A percentile compares a stretch with the other conserved stretches of the same genome.
phyloP scores from a whole-genome alignment of 2,113 vertebrate species.

The Macaca fascicularis region DNA sequence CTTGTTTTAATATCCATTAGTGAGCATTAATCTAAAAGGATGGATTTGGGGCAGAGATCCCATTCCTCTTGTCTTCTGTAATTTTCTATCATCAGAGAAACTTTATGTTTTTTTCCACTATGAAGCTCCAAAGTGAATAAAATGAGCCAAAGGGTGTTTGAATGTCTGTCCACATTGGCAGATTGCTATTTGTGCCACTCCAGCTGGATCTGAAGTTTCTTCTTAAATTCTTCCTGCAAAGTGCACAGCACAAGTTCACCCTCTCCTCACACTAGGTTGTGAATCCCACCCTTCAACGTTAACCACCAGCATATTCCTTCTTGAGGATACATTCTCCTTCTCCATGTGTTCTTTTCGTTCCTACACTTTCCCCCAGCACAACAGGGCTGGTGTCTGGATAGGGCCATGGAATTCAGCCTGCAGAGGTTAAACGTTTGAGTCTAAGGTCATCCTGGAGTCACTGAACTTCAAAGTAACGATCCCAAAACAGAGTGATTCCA shows the following conservation, averaged over 20 bases:
- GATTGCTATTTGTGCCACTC: conserved; percentile 53
- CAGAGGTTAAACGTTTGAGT: neutral
- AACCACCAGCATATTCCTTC: neutral
- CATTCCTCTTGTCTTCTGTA: conserved; percentile 80
- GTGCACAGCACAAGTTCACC: neutral
- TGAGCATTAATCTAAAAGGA: conserved; percentile 75
- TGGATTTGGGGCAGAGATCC: conserved; percentile 66
- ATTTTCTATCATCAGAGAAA: conserved; percentile 79
- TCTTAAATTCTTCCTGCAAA: neutral
- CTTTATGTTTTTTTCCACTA: conserved; percentile 74
- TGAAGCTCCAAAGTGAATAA: conserved; percentile 62
- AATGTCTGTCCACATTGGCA: conserved; percentile 63
- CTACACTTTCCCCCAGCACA: neutral
- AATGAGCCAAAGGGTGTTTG: conserved; percentile 72
- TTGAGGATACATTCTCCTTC: neutral
- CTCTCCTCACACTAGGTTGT: neutral
- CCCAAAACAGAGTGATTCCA: neutral
- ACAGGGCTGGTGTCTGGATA: neutral
- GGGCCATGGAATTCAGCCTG: neutral
- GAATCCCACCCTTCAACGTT: neutral
- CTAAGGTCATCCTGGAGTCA: neutral
- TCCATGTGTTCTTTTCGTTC: neutral
- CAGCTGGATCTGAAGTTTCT: conserved; percentile 34
- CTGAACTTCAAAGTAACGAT: neutral
- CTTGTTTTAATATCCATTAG: conserved; percentile 81